These are phyloP conservation scores for Anhinga rufa DNA, from an alignment of 2,113 vertebrate genomes.

Conservation along the genomic window DNA sequence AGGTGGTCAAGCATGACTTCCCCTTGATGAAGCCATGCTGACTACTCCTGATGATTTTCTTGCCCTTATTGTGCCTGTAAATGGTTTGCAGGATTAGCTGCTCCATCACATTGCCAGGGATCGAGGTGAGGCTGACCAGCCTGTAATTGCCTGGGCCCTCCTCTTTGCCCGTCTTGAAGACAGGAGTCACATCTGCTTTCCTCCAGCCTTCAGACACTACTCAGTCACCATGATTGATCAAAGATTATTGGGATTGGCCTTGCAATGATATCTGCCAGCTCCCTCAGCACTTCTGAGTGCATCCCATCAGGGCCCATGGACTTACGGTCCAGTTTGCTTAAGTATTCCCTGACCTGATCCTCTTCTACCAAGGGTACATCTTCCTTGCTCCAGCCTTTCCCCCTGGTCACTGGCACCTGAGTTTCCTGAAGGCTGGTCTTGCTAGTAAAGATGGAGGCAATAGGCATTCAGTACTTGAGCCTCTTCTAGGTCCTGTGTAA, in stretches of 20 bases:
- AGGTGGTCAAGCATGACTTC: background rate
- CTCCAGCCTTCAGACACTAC: background rate
- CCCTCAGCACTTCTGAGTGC: background rate
- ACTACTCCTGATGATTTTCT: background rate
- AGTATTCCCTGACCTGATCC: background rate
- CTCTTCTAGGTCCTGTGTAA: background rate
- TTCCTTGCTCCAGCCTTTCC: background rate
- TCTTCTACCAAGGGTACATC: background rate
- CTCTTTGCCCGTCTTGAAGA: background rate
- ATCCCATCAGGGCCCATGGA: background rate
- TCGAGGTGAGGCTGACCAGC: background rate
- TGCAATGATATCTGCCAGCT: background rate
- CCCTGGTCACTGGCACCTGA: background rate
- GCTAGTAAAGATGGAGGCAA: background rate
- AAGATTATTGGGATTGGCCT: background rate
- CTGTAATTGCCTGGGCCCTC: background rate
- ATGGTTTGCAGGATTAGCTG: background rate
- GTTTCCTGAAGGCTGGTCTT: background rate
- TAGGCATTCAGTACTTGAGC: background rate
- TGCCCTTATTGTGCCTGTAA: background rate
- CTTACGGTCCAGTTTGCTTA: background rate
- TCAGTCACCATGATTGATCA: background rate
- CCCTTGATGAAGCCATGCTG: background rate
- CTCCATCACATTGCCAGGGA: background rate
- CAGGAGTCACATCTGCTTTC: background rate